Evolutionary conservation across 2,888 invertebrate species (phyloP), one percentile per base, ranked within the genome.

Genomic region (Drosophila paranaensis): DNA sequence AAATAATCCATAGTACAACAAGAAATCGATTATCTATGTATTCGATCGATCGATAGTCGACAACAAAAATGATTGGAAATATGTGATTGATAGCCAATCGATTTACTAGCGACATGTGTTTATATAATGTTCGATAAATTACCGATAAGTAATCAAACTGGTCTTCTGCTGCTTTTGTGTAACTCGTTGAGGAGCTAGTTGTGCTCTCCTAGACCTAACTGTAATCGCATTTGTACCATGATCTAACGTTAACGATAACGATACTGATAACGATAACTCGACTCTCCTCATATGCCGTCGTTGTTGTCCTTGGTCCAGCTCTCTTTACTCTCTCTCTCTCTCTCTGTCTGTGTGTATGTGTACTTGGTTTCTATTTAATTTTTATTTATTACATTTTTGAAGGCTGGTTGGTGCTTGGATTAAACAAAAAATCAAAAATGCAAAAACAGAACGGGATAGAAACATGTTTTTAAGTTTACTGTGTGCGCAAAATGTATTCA

Each of bases 341-440:
- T 30, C 27, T 46, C 9, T 46, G 2, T 27, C 0, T 45, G 27
- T 46, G 56, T 80, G 54, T 79, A 79, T 79, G 79, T 81, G 76
- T 81, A 60, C 57, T 54, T 71, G 42, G 77, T 56, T 46, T 65
- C 54, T 60, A 50, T 27, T 64, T 51, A 58, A 63, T 60, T 70
- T 60, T 61, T 62, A 20, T 62, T 61, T 57, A 48, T 48, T 54
- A 70, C 58, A 79, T 79, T 85, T 76, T 88, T 74, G 84, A 79
- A 87, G 85, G 86, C 89, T 79, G 91, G 78, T 79, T 91, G 91
- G 91, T 91, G 92, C 90, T 90, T 91, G 91, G 91, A 82, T 67
- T 79, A 80, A 81, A 82, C 61, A 81, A 79, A 70, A 50, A 46
- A 53, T 37, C 42, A 63, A 30, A 54, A 53, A 53, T 37, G 25